Conservation (phyloP, 2,113 vertebrate species). For the Toxotes jaculatrix region DNA sequence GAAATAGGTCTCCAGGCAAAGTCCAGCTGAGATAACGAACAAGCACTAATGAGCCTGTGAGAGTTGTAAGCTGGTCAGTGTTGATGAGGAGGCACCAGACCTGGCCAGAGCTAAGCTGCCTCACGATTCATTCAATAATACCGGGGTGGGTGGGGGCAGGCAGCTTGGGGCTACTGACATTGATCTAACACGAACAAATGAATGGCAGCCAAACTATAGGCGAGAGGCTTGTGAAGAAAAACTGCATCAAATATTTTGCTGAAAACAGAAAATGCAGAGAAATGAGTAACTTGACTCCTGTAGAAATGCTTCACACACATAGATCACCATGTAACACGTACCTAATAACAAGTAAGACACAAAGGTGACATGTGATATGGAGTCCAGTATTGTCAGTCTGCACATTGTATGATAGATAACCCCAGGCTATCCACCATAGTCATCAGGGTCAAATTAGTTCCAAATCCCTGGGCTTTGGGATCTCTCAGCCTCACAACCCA, state of each 20-base stretch:
- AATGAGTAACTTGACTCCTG: background rate
- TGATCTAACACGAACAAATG: slow-evolving; percentile 55
- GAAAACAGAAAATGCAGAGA: background rate
- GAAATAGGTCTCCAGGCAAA: slow-evolving; percentile 27
- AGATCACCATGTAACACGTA: background rate
- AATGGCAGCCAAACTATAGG: slow-evolving; percentile 48
- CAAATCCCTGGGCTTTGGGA: slow-evolving; percentile 19
- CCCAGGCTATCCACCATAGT: slow-evolving; percentile 15
- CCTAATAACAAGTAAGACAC: slow-evolving; percentile 9
- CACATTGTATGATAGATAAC: slow-evolving; percentile 36
- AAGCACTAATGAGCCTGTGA: slow-evolving; percentile 61
- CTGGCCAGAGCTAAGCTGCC: slow-evolving; percentile 41
- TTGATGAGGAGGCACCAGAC: slow-evolving; percentile 50
- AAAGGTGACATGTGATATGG: background rate
- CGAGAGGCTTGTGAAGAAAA: slow-evolving; percentile 41
- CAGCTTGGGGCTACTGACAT: slow-evolving; percentile 51
- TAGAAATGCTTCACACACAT: background rate
- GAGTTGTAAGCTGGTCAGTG: slow-evolving; percentile 51
- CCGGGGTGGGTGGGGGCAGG: slow-evolving; percentile 25
- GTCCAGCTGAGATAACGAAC: slow-evolving; percentile 31
- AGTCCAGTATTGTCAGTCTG: slow-evolving; percentile 1
- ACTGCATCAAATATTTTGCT: slow-evolving; percentile 10
- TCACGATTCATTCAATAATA: slow-evolving; percentile 68
- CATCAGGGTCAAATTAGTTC: slow-evolving; percentile 46
- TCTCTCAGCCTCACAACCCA: slow-evolving; percentile 38